These are phyloP conservation scores for Malurus cyaneus DNA, from an alignment of 2,113 vertebrate species.

Conservation along the genomic window DNA sequence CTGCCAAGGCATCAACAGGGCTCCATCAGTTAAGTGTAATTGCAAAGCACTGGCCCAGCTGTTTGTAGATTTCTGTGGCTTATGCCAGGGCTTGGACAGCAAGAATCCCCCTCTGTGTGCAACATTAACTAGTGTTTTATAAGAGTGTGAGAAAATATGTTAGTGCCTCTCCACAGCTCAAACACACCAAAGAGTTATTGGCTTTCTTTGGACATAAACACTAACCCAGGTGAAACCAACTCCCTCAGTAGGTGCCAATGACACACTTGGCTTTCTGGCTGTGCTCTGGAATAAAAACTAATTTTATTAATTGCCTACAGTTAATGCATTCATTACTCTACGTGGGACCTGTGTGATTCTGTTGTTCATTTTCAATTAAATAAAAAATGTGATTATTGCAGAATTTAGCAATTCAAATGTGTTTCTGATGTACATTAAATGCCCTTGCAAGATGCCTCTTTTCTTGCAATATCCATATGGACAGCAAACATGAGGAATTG, in stretches of 20 bases:
- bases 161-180: background rate
- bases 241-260: background rate
- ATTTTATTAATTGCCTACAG: background rate
- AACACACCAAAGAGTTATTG: background rate
- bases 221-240: background rate
- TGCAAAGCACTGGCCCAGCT: background rate
- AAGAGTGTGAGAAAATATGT: background rate
- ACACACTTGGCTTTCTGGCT: background rate
- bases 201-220: background rate
- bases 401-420: background rate
- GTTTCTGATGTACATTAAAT: background rate
- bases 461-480: background rate
- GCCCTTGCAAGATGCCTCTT: background rate
- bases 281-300: background rate
- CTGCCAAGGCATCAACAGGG: background rate
- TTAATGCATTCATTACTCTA: background rate
- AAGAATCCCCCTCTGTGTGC: background rate
- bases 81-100: background rate
- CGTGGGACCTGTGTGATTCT: background rate
- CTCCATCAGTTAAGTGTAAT: background rate
- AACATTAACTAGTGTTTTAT: background rate
- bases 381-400: background rate
- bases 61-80: background rate
- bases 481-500: background rate
- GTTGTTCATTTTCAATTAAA: background rate